Conservation (phyloP, 2,113 vertebrate genomes). For the Syngnathoides biaculeatus region DNA sequence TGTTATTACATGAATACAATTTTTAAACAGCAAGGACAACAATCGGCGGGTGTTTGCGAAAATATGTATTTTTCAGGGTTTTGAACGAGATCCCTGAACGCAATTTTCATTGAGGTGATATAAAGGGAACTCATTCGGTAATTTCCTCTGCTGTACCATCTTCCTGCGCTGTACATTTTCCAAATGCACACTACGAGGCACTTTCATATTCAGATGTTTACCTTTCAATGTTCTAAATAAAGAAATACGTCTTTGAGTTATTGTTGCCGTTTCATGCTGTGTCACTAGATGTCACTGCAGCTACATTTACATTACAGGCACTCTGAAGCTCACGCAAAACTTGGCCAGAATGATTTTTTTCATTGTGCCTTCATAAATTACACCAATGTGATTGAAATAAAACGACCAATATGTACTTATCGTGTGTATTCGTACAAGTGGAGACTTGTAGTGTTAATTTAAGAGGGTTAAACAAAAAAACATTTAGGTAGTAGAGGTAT, state of each 20-base stretch:
- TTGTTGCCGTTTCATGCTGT: slow-evolving; percentile 2
- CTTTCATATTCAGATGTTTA: slow-evolving; percentile 61
- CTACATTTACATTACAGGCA: not conserved
- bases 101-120: not conserved
- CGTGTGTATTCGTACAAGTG: no score
- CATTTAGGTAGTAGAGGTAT: not conserved
- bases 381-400: no score
- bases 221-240: slow-evolving; percentile 64
- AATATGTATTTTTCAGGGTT: no score
- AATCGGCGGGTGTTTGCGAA: not conserved
- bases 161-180: slow-evolving; percentile 41
- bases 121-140: not conserved
- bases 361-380: no score
- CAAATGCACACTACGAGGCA: slow-evolving; percentile 39
- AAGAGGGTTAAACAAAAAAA: no score
- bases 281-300: not conserved
- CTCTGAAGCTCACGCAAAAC: not conserved
- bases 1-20: not conserved
- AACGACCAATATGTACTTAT: no score
- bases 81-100: no score
- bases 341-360: no score
- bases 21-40: not conserved
- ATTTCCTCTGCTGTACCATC: slow-evolving; percentile 31
- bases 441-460: no score
- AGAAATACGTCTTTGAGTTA: slow-evolving; percentile 57